Evolutionary conservation across 2,113 vertebrate genomes (phyloP), one percentile per base, ranked within the genome.

Genomic region (Cheirogaleus medius): DNA sequence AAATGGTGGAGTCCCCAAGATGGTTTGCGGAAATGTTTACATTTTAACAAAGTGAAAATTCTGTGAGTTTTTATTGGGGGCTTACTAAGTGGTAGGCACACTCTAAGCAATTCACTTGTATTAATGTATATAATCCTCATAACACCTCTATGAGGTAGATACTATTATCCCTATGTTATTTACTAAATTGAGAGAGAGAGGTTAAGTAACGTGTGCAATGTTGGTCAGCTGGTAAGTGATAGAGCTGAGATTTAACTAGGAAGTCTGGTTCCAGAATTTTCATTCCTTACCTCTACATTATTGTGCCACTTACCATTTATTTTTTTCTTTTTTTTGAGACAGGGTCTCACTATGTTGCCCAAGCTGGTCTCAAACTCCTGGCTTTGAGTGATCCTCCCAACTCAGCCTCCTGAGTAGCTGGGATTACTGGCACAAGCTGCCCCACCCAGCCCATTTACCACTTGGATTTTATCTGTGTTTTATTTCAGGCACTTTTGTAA

Each of bases 11-110:
- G 25, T 29, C 20, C 29, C n/a, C 42, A 47, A 63, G 82, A 88
- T 34, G n/a, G 76, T 69, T 39, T 58, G 20, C 34, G 1, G 17
- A 76, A 39, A 18, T 27, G 13, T 87, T 69, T 77, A 94, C 56
- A 88, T 74, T 74, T 86, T 91, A 86, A 96, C 81, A 20, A 71
- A 54, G 23, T 78, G 54, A 78, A 77, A 71, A 66, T 71, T 92
- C 37, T 71, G 23, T 73, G 29, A 34, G 11, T 29, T 66, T 90
- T 81, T 39, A 34, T 10, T 58, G 60, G 58, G 39, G 13, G 34
- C 47, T 90, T 83, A 58, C 5, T 54, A 32, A 54, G 25, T 44
- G 3, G 17, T 27, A 27, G 76, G 3, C 44, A 71, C 4, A 84
- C 39, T 32, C 60, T 56, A 78, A 71, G 69, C 54, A 63, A 69